Percentiles rank a stretch among this genome's conserved stretches.
These are phyloP conservation scores for Sisyra terminalis DNA, from an alignment of 2,888 invertebrate genomes.

Conservation along the genomic window DNA sequence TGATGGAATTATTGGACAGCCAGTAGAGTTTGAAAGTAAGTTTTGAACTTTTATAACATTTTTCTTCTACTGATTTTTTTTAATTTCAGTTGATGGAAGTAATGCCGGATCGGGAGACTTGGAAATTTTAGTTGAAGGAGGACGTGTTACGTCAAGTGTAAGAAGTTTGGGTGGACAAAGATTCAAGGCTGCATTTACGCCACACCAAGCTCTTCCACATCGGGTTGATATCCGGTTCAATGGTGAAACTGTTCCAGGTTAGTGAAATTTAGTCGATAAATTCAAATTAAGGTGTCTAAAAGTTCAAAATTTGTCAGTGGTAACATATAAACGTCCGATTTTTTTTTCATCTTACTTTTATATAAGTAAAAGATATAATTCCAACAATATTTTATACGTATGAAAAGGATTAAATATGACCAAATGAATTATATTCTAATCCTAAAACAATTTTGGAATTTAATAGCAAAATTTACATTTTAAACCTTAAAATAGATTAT, in stretches of 20 bases:
- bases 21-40: conserved; percentile 92
- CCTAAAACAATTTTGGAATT: too few relatives aligned
- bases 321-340: too few relatives aligned
- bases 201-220: conserved; percentile 71
- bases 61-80: conserved; percentile 2
- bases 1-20: conserved; percentile 74
- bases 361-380: too few relatives aligned
- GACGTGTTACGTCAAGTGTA: conserved; percentile 88
- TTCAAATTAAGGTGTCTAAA: too few relatives aligned
- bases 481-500: too few relatives aligned
- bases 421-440: too few relatives aligned
- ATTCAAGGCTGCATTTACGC: conserved; percentile 85
- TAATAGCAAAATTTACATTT: too few relatives aligned
- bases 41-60: conserved; percentile 11
- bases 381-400: too few relatives aligned
- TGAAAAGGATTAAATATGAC: too few relatives aligned
- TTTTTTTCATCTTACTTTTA: too few relatives aligned
- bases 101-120: conserved; percentile 92
- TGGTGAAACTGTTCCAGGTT: conserved; percentile 76
- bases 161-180: conserved; percentile 76
- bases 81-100: conserved; percentile 71
- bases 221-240: conserved; percentile 90
- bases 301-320: too few relatives aligned
- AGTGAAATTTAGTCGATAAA: conserved; percentile 21
- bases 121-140: conserved; percentile 89